A percentile compares a stretch with the other conserved stretches of the same genome.
Evolutionary conservation across 2,888 invertebrate species (phyloP).

Genomic region (Baronia brevicornis): DNA sequence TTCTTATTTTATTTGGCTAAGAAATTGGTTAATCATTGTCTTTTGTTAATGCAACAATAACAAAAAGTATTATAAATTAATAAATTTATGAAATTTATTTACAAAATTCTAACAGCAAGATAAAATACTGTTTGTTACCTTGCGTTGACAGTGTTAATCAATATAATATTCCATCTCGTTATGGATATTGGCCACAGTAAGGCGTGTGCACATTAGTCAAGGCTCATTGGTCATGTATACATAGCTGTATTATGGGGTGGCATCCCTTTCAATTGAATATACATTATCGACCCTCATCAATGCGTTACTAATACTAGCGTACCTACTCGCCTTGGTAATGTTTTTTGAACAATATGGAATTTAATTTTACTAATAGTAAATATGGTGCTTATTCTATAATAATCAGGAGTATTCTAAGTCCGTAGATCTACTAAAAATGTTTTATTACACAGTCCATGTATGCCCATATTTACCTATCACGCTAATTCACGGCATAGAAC

Average conservation of each 20-base stretch:
- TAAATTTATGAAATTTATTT: too few species aligned
- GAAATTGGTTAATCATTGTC: too few species aligned
- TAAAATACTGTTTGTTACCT: neutral
- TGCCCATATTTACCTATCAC: too few species aligned
- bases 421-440: slow-evolving; percentile 14
- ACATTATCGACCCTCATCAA: slow-evolving; percentile 29
- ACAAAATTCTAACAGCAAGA: neutral
- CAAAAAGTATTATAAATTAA: too few species aligned
- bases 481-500: too few species aligned
- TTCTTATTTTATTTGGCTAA: too few species aligned
- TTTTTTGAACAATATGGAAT: too few species aligned
- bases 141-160: neutral
- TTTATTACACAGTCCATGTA: too few species aligned
- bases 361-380: too few species aligned
- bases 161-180: slow-evolving; percentile 10
- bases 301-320: slow-evolving; percentile 20
- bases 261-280: slow-evolving; percentile 32
- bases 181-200: slow-evolving; percentile 25
- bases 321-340: too few species aligned
- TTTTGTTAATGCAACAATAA: too few species aligned
- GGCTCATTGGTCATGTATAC: slow-evolving; percentile 47
- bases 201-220: slow-evolving; percentile 46
- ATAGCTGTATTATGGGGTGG: slow-evolving; percentile 25
- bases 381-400: too few species aligned
- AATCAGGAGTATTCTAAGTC: slow-evolving; percentile 14